These are phyloP conservation scores for Rhizoglyphus robini DNA, from an alignment of 1,140 invertebrate genomes.

Conservation along the genomic window DNA sequence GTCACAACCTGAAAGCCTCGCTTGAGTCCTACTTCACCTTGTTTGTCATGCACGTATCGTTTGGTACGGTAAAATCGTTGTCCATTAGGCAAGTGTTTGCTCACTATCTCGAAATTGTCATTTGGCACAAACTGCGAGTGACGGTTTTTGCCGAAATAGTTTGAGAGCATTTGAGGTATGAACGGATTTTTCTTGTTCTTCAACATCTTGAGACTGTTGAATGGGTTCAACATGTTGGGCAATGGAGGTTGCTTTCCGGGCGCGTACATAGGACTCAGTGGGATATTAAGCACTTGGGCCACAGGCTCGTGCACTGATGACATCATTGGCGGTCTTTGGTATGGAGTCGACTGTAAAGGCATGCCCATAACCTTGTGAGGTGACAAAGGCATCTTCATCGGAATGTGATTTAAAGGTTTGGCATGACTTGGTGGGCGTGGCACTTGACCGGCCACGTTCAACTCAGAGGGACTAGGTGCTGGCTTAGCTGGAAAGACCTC, in stretches of 20 bases:
- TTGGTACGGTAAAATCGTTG: conserved; percentile 36
- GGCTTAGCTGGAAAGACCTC: background rate
- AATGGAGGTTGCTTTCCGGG: background rate
- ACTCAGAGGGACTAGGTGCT: too few relatives aligned
- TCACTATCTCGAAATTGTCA: conserved; percentile 12
- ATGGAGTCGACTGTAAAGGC: background rate
- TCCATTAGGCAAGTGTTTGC: conserved; percentile 26
- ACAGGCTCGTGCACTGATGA: conserved; percentile 1
- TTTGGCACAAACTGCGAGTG: background rate
- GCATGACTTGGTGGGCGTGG: too few relatives aligned
- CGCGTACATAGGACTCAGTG: conserved; percentile 7
- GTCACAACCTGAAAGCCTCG: conserved; percentile 74
- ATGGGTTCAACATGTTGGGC: background rate
- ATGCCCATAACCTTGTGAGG: background rate
- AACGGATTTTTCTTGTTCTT: background rate
- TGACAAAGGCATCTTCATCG: too few relatives aligned
- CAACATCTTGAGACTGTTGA: background rate
- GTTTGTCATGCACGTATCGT: conserved; percentile 40
- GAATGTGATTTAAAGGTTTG: too few relatives aligned
- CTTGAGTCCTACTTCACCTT: conserved; percentile 62
- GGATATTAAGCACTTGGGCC: conserved; percentile 15
- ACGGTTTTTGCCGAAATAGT: conserved; percentile 3
- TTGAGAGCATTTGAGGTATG: background rate
- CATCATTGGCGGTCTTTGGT: background rate
- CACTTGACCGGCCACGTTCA: too few relatives aligned